Base-by-base conservation (phyloP, 2,888 invertebrate species). In the Platycnemis pennipes region DNA sequence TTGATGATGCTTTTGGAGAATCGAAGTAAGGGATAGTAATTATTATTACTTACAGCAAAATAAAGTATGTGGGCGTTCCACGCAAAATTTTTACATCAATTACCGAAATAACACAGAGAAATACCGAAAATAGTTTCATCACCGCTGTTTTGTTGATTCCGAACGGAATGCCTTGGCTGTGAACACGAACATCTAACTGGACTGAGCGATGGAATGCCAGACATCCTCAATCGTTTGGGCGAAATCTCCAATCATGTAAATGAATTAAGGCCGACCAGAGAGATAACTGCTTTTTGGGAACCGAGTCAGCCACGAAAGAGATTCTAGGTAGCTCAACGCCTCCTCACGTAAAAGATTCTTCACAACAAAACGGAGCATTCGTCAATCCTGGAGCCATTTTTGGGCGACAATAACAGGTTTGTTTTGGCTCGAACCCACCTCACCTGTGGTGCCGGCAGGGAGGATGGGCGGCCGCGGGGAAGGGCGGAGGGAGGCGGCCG, bases 401-500 rank as follows among this genome's bases (percentile, higher is more conserved):
- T 37, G 77, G 77, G 77, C 77, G 77, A 77, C 77, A 77, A 77
- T 77, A 77, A 77, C 77, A 77, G 77, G 77, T 77, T 77, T 77
- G 77, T 77, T 77, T 77, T 77, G 77, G 77, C 77, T 77, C 77
- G 77, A 77, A 77, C 77, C 77, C 77, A 77, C 77, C 77, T 77
- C 77, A 77, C 77, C 77, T 77, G 77, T 77, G 77, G 77, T 77
- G 77, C 16, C 37, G 77, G 77, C 11, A 11, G 37, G 11, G 77
- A 16, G 37, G 16, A 37, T 22, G 77, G 77, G 77, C 13, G 16
- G 77, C 13, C 31, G 77, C 5, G 37, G 77, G 31, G 13, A 49
- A 37, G 31, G 26, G 22, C 22, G n/a, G 19, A 22, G 7, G 63
- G 26, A n/a, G 37, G 77, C 31, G 77, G 37, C 37, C 13, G 11